Evolutionary conservation across 2,797 vertebrate species (phyloP).

Genomic region (Muscicapa comitata): DNA sequence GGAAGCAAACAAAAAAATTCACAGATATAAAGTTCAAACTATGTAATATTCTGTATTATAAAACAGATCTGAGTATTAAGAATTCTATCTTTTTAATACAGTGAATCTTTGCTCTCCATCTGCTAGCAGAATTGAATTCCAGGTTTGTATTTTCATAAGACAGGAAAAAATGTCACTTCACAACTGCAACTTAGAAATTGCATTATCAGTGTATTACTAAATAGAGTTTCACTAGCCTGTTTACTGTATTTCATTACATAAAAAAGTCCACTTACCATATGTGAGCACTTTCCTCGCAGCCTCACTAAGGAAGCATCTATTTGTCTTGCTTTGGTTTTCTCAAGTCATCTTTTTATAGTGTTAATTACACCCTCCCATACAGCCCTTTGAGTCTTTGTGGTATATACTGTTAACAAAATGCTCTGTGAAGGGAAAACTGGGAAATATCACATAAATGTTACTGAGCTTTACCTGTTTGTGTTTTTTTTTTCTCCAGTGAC

Average conservation of each 20-base stretch:
- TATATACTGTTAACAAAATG: neutral
- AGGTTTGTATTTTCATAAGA: neutral
- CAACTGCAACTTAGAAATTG: neutral
- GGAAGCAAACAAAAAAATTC: neutral
- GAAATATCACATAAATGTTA: neutral
- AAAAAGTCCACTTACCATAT: neutral
- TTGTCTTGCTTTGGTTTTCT: neutral
- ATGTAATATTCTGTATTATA: neutral
- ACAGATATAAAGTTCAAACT: neutral
- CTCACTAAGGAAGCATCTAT: neutral
- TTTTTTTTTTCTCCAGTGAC: neutral
- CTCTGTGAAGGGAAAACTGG: neutral
- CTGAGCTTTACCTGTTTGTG: neutral
- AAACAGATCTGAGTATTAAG: neutral
- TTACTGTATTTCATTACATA: neutral
- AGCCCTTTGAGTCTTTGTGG: neutral
- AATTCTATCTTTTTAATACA: neutral
- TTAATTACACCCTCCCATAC: neutral
- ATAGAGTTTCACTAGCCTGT: neutral
- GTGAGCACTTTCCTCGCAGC: neutral
- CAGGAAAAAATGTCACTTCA: neutral
- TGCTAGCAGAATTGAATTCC: neutral
- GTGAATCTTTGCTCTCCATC: neutral
- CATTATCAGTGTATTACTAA: neutral
- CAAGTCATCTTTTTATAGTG: neutral